These are phyloP conservation scores for Euborellia annulipes DNA, from an alignment of 1,140 invertebrate species.

Conservation along the genomic window DNA sequence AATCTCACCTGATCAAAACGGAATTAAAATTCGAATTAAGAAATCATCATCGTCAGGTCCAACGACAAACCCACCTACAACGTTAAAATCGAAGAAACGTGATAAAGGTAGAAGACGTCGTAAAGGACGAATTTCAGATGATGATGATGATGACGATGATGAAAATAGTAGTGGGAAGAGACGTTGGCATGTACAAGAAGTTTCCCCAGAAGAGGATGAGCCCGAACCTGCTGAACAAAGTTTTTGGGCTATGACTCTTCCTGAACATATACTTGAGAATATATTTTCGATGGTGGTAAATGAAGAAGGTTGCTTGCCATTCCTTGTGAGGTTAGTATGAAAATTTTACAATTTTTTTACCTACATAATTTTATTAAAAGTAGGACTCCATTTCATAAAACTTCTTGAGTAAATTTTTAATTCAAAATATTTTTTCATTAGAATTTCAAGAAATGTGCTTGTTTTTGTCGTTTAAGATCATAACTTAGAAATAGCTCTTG, in stretches of 20 bases:
- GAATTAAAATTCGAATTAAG: slow-evolving; percentile 44
- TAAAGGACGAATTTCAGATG: slow-evolving; percentile 22
- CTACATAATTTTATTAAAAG: too few relatives aligned
- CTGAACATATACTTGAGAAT: slow-evolving; percentile 44
- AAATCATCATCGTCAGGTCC: slow-evolving; percentile 28
- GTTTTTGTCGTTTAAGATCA: too few relatives aligned
- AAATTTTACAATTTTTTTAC: too few relatives aligned
- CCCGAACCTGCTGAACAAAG: slow-evolving; percentile 33
- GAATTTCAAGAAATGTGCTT: too few relatives aligned
- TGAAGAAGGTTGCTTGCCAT: slow-evolving; percentile 52
- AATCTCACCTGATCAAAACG: slow-evolving; percentile 41
- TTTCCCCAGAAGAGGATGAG: slow-evolving; percentile 21
- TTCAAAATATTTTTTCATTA: too few relatives aligned
- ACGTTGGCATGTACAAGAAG: slow-evolving; percentile 10
- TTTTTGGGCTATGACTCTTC: slow-evolving; percentile 39
- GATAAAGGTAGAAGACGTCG: slow-evolving; percentile 28
- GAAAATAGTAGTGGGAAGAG: slow-evolving; percentile 17
- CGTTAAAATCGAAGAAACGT: slow-evolving; percentile 12
- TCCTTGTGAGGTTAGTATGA: slow-evolving; percentile 46
- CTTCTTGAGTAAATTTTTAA: too few relatives aligned
- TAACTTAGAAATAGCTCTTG: too few relatives aligned
- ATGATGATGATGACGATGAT: slow-evolving; percentile 31
- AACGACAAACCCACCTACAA: not conserved
- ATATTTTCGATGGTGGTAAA: slow-evolving; percentile 49
- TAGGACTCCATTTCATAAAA: too few relatives aligned